phyloP scores from a whole-genome alignment of 2,113 vertebrate genomes.

The Tringa solitaria region DNA sequence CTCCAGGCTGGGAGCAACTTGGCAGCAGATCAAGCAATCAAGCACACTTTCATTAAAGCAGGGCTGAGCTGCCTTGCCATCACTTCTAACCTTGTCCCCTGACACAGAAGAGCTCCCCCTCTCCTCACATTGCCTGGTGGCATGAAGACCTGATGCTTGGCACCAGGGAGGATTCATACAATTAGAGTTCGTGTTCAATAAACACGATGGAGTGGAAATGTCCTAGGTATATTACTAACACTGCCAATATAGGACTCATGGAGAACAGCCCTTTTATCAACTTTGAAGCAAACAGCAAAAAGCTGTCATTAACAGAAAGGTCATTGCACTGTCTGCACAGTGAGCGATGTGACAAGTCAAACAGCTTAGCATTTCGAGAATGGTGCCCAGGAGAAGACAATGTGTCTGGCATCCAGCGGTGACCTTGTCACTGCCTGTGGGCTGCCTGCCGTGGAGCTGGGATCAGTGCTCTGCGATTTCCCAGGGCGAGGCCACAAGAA shows the following conservation, averaged over 20 bases:
- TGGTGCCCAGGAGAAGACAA: neutral
- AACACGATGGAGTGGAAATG: neutral
- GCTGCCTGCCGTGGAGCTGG: neutral
- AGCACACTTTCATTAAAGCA: neutral
- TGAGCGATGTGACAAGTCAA: neutral
- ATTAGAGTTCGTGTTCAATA: neutral
- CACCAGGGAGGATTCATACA: neutral
- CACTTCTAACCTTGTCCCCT: neutral
- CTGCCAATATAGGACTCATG: neutral
- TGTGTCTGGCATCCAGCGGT: neutral
- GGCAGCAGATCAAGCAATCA: neutral
- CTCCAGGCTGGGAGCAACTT: neutral
- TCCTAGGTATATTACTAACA: neutral
- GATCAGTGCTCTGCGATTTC: neutral
- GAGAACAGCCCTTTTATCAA: neutral
- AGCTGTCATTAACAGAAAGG: neutral
- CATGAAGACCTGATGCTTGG: neutral
- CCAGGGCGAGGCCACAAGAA: neutral
- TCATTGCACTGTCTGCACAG: neutral
- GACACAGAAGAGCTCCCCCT: neutral
- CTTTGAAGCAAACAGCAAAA: neutral
- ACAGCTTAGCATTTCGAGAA: neutral
- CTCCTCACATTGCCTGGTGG: fast-evolving
- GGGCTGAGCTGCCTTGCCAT: neutral
- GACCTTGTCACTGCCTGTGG: neutral